These are phyloP conservation scores for Aramus guarauna DNA, from an alignment of 2,113 vertebrate genomes.

Conservation along the genomic window DNA sequence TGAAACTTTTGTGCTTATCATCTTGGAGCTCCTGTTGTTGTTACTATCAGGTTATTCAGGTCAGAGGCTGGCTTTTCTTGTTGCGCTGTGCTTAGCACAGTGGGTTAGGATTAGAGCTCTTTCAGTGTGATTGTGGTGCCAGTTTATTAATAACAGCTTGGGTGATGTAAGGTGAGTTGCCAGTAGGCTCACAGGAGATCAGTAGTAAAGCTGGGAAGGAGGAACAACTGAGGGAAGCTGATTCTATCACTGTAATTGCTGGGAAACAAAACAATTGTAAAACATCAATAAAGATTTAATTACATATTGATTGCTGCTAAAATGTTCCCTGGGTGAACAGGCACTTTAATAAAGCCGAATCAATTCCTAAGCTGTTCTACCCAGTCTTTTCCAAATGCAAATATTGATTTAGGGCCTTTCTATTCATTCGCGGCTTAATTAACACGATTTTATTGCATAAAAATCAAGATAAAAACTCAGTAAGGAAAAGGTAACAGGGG, in stretches of 20 bases:
- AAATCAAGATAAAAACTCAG: neutral
- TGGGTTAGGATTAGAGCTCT: neutral
- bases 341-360: conserved; percentile 59
- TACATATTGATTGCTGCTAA: conserved; percentile 61
- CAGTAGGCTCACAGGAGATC: neutral
- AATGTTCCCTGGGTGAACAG: conserved; percentile 44
- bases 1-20: neutral
- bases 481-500: neutral
- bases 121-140: neutral
- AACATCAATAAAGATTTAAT: conserved; percentile 57
- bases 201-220: neutral
- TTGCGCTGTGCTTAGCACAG: neutral
- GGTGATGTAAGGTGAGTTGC: neutral
- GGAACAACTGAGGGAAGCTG: neutral
- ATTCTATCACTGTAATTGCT: conserved; percentile 16
- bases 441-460: conserved; percentile 37
- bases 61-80: neutral
- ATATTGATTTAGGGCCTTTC: conserved; percentile 45
- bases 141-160: neutral
- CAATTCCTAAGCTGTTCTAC: conserved; percentile 48
- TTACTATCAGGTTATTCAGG: neutral
- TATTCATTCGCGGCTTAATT: conserved; percentile 44
- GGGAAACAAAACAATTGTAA: conserved; percentile 56
- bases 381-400: conserved; percentile 22
- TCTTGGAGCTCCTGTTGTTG: neutral